Conservation (phyloP, 2,888 invertebrate species). For the Tridacna crocea region DNA sequence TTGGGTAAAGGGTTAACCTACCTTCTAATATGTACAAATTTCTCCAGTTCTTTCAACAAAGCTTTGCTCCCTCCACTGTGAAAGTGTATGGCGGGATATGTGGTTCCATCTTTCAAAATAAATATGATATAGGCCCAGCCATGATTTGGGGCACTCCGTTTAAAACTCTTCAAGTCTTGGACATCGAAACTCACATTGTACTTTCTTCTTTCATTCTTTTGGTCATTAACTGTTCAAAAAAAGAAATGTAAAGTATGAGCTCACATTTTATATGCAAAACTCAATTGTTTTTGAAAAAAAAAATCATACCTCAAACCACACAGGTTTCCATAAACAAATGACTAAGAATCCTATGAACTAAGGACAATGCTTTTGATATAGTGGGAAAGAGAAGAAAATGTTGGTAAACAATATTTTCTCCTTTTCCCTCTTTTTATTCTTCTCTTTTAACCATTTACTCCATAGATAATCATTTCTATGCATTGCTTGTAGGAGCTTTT, state of each 20-base stretch:
- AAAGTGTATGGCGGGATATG: constrained; percentile 93
- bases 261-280: too few species aligned
- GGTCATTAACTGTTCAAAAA: constrained; percentile 45
- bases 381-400: not conserved
- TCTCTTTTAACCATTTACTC: too few species aligned
- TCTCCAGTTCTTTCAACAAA: constrained; percentile 86
- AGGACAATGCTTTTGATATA: too few species aligned
- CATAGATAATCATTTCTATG: too few species aligned
- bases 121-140: constrained; percentile 85
- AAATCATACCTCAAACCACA: too few species aligned
- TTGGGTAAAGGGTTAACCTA: constrained; percentile 59
- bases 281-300: too few species aligned
- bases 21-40: constrained; percentile 87
- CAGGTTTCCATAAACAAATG: too few species aligned
- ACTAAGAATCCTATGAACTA: too few species aligned
- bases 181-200: constrained; percentile 85
- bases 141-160: constrained; percentile 81
- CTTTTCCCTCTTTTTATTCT: not conserved
- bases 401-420: not conserved
- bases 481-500: too few species aligned
- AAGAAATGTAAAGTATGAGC: not conserved
- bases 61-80: constrained; percentile 94
- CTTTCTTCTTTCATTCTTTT: constrained; percentile 72
- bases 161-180: constrained; percentile 88
- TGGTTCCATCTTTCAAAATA: constrained; percentile 89